Base-by-base conservation (phyloP, 2,797 vertebrate genomes). In the Cossypha heuglini region DNA sequence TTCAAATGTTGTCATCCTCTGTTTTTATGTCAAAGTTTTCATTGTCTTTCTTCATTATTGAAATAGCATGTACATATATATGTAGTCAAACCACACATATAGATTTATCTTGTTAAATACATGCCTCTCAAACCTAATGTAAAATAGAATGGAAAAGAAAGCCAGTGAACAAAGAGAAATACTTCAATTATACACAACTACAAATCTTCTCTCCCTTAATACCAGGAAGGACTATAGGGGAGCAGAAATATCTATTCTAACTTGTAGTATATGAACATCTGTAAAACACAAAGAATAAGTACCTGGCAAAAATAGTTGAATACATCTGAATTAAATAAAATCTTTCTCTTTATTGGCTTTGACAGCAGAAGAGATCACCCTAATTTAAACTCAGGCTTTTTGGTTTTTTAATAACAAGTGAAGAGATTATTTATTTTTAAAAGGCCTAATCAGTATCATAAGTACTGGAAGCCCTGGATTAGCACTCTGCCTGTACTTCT, bases 61-160 rank as follows among this genome's bases (percentile, higher is more conserved):
- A 69, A 85, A 46, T 10, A 0, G 12, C 2, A 16, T n/a, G 7
- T 21, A 2, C 37, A 2, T 46, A 11, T 11, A 8, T 45, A 16
- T 37, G 5, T 6, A 37, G 31, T 24, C 24, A 61, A 82, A n/a
- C 9, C 25, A 51, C 16, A 31, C 2, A 7, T 7, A 48, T 1
- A 4, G 48, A 16, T 58, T 28, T 11, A 52, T 33, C 40, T 16
- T n/a, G 1, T 77, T 58, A 80, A 43, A 35, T 43, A 62, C 26
- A 43, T 6, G 9, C 20, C 31, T 72, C 48, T 83, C 35, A 52
- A 31, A 46, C 28, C 6, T 67, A 40, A 69, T 4, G 8, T 25
- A 14, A 87, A 80, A 61, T 4, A 72, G 11, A 9, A 64, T 24
- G 28, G 18, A 61, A 74, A 40, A 18, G n/a, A 22, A 24, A 5